A percentile compares a stretch with the other conserved stretches of the same genome.
Evolutionary conservation across 2,113 vertebrate species (phyloP).

Genomic region (Mormyrus lacerda): DNA sequence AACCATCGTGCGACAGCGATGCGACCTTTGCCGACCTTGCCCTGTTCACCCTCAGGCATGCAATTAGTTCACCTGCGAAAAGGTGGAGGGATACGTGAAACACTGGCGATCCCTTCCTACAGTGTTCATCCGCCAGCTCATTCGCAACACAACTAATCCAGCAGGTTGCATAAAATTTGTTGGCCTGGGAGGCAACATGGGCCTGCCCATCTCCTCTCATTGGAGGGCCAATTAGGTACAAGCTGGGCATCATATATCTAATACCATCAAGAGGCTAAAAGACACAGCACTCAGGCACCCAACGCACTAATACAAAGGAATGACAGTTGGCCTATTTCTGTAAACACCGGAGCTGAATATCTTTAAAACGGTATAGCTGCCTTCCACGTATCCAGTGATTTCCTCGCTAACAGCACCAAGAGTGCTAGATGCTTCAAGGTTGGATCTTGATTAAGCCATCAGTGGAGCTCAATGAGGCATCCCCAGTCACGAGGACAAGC

Average conservation of each 20-base stretch:
- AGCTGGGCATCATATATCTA: neutral
- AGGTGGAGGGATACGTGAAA: neutral
- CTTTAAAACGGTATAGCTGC: neutral
- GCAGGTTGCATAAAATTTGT: neutral
- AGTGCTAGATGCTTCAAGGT: neutral
- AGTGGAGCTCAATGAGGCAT: neutral
- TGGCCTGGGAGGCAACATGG: neutral
- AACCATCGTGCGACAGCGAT: slow-evolving; percentile 29
- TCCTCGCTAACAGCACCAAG: neutral
- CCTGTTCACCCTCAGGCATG: neutral
- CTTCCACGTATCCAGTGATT: neutral
- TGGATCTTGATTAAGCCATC: neutral
- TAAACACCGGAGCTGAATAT: neutral
- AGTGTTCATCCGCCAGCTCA: neutral
- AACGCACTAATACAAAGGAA: neutral
- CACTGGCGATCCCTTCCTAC: neutral
- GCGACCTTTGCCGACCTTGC: slow-evolving; percentile 17
- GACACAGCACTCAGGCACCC: neutral
- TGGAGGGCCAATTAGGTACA: neutral
- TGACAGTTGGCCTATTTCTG: neutral
- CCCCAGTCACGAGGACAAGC: neutral
- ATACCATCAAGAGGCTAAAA: neutral
- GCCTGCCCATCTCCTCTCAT: neutral
- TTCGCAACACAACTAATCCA: neutral
- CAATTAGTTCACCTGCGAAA: neutral